A percentile compares a stretch with the other conserved stretches of the same genome.
Evolutionary conservation across 2,888 invertebrate genomes (phyloP).

Genomic region (Nasonia oneida): DNA sequence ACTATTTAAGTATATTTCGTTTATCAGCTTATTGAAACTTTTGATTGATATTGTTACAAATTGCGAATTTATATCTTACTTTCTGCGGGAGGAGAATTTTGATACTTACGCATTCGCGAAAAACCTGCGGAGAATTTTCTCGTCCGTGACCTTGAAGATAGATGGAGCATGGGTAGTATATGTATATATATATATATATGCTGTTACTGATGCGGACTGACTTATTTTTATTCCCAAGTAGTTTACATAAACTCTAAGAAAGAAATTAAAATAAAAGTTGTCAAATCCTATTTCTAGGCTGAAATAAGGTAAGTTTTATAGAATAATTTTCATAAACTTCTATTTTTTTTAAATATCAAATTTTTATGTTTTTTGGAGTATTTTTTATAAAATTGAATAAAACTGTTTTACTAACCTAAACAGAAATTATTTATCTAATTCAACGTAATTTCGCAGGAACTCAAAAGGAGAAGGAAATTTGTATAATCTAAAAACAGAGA

Average conservation of each 20-base stretch:
- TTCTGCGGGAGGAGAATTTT: not conserved
- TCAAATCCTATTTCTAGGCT: no score
- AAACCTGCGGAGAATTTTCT: not conserved
- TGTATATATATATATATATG: no score
- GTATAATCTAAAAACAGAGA: not conserved
- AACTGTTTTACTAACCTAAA: not conserved
- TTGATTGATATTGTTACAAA: no score
- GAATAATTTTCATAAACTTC: no score
- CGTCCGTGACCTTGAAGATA: slow-evolving; percentile 37
- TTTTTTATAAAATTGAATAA: not conserved
- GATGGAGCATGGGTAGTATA: not conserved
- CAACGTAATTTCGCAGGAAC: not conserved
- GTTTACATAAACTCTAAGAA: no score
- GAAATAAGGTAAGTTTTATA: no score
- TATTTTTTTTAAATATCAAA: no score
- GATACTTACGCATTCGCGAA: not conserved
- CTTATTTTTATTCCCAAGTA: no score
- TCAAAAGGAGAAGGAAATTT: not conserved
- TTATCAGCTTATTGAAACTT: not conserved
- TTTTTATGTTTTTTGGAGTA: not conserved
- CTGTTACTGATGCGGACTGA: no score
- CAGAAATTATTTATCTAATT: not conserved
- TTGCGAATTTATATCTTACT: not conserved
- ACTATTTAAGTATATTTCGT: not conserved
- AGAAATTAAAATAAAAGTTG: no score